phyloP scores from a whole-genome alignment of 2,797 vertebrate species.

The Enoplosus armatus region DNA sequence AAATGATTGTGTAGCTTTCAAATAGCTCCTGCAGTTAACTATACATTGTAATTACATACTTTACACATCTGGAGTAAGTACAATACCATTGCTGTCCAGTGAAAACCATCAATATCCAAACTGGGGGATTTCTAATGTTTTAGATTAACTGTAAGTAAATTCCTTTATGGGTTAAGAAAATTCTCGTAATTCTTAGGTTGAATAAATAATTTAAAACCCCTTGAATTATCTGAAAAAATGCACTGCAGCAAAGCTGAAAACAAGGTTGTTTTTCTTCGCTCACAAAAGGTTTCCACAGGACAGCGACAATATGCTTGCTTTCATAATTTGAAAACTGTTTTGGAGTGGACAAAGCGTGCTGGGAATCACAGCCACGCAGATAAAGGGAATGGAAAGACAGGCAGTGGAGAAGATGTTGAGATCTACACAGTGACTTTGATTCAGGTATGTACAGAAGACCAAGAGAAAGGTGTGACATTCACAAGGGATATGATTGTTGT shows the following conservation, averaged over 20 bases:
- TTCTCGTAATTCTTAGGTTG: background rate
- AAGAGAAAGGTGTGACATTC: conserved; percentile 65
- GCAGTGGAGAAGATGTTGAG: conserved; percentile 12
- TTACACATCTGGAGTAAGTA: conserved; percentile 15
- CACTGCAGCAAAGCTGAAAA: background rate
- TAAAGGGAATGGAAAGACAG: conserved; percentile 38
- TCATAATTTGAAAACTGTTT: background rate
- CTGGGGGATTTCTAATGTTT: background rate
- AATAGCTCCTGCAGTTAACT: conserved; percentile 12
- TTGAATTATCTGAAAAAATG: background rate
- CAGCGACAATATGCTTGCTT: background rate
- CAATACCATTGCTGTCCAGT: conserved; percentile 13
- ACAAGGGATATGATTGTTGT: conserved; percentile 79
- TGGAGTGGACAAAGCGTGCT: conserved; percentile 9
- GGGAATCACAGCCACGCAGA: conserved; percentile 34
- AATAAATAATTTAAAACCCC: background rate
- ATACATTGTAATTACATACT: conserved; percentile 4
- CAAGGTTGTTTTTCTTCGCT: background rate
- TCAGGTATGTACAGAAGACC: conserved; percentile 26
- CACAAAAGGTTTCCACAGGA: conserved; percentile 18
- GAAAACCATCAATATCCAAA: conserved; percentile 25
- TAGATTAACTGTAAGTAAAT: background rate
- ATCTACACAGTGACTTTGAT: conserved; percentile 11
- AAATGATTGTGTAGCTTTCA: background rate
- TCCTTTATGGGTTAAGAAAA: background rate